Evolutionary conservation across 92 coral and sea anemone species (phyloP).

Genomic region (Paragorgia papillata): DNA sequence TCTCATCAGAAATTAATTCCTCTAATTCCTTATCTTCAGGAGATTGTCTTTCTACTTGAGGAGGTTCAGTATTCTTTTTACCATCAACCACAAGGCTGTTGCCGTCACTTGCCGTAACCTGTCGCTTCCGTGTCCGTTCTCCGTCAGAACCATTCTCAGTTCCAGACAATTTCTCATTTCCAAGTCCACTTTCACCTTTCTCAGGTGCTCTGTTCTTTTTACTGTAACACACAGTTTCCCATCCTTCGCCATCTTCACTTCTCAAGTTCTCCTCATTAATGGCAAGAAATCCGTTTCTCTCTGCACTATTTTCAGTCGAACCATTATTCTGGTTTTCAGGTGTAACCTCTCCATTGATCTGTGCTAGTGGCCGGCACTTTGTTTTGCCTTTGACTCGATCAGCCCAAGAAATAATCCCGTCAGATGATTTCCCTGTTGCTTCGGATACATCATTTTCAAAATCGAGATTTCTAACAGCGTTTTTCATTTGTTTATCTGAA

Average conservation of each 20-base stretch:
- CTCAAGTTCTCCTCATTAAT: slow-evolving; percentile 42
- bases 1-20: neutral
- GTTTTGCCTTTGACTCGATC: slow-evolving; percentile 88
- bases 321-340: neutral
- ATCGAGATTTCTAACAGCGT: slow-evolving; percentile 76
- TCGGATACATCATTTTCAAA: slow-evolving; percentile 44
- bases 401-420: slow-evolving; percentile 85
- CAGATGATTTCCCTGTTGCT: neutral
- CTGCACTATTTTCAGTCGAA: neutral
- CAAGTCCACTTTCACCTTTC: neutral
- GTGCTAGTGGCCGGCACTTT: neutral
- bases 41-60: neutral
- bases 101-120: slow-evolving; percentile 1
- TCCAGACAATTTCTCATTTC: neutral
- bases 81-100: neutral
- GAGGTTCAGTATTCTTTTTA: neutral
- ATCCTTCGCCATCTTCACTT: slow-evolving; percentile 80
- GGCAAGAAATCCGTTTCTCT: slow-evolving; percentile 27
- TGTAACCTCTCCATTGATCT: neutral
- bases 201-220: slow-evolving; percentile 57
- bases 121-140: neutral
- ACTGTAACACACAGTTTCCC: slow-evolving; percentile 94
- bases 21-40: slow-evolving; percentile 1
- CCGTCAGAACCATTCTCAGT: neutral
- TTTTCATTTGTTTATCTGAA: slow-evolving; percentile 58